A percentile compares a stretch with the other conserved stretches of the same genome.
phyloP scores from a whole-genome alignment of 2,888 invertebrate genomes.

The Salpingus planirostris region DNA sequence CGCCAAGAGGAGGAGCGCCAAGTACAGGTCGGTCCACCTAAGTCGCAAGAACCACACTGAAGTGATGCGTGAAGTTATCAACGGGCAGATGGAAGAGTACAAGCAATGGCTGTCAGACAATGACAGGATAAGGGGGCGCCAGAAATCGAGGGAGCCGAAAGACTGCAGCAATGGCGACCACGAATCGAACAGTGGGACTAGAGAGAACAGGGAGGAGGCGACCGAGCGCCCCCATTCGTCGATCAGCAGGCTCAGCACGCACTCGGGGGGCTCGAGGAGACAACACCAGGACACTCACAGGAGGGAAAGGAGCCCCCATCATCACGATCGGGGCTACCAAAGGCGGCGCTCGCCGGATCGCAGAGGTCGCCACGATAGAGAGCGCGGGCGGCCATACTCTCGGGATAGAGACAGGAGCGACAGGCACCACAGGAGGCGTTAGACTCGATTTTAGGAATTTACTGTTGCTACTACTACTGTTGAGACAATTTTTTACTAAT shows the following conservation, averaged over 20 bases:
- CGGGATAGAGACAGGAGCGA: slow-evolving; percentile 3
- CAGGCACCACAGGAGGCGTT: neutral
- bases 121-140: slow-evolving; percentile 1
- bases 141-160: neutral
- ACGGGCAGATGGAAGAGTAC: slow-evolving; percentile 44
- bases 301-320: neutral
- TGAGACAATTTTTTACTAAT: too few species aligned
- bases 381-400: slow-evolving; percentile 3
- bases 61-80: slow-evolving; percentile 50
- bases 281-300: neutral
- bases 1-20: slow-evolving; percentile 50
- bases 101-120: slow-evolving; percentile 26
- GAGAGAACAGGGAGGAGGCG: slow-evolving; percentile 4
- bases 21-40: slow-evolving; percentile 49
- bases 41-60: slow-evolving; percentile 50
- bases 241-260: slow-evolving; percentile 12
- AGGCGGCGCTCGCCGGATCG: too few species aligned
- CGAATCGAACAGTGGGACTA: slow-evolving; percentile 4
- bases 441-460: too few species aligned
- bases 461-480: too few species aligned
- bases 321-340: neutral
- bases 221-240: slow-evolving; percentile 17
- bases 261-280: slow-evolving; percentile 10
- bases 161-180: slow-evolving; percentile 2
- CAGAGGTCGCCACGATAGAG: neutral